Evolutionary conservation across 2,113 vertebrate species (phyloP).

Genomic region (Campylorhamphus procurvoides): DNA sequence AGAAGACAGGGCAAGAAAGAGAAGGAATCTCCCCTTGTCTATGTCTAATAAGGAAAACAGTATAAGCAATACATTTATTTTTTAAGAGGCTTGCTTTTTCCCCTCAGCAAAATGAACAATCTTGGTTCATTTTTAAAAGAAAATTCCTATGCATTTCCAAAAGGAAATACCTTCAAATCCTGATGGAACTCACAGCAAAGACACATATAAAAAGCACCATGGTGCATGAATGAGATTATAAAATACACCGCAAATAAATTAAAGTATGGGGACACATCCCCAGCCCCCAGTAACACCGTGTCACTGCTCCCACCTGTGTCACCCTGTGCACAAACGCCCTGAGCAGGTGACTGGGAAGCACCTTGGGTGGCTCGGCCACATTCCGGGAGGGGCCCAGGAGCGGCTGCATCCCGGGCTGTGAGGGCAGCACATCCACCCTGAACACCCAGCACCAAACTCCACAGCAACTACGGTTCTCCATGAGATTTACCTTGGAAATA

Average conservation of each 20-base stretch:
- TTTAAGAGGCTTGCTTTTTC: not conserved
- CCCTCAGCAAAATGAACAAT: not conserved
- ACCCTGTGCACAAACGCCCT: fast-evolving
- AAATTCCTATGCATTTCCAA: not conserved
- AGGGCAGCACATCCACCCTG: not conserved
- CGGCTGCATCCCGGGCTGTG: not conserved
- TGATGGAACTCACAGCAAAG: not conserved
- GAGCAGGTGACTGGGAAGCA: fast-evolving
- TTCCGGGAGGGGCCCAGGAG: not conserved
- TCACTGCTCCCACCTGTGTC: not conserved
- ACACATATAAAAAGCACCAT: fast-evolving
- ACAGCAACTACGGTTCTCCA: not conserved
- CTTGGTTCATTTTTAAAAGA: not conserved
- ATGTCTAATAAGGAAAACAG: not conserved
- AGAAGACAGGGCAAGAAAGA: not conserved
- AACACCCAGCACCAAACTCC: fast-evolving
- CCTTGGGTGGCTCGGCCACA: not conserved
- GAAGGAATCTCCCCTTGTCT: not conserved
- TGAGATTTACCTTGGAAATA: fast-evolving
- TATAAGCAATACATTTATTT: not conserved
- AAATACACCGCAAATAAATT: not conserved
- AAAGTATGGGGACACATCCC: fast-evolving
- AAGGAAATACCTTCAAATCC: not conserved
- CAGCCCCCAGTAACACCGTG: not conserved
- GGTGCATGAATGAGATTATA: fast-evolving